Conservation (phyloP, 2,113 vertebrate genomes). For the Hypocryptadius cinnamomeus region DNA sequence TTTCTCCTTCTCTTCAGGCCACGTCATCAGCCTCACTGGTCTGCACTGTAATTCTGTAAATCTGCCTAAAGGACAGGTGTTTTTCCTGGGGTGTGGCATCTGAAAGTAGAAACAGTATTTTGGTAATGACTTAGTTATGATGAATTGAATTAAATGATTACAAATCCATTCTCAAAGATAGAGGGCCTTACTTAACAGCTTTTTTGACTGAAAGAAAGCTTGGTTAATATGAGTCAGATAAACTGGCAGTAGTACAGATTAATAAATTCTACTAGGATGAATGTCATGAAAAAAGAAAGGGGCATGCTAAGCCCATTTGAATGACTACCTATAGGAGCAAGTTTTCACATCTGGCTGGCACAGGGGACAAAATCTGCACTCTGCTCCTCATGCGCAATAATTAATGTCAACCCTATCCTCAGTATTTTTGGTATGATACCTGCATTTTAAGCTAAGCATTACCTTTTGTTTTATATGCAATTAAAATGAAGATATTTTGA, state of each 20-base stretch:
- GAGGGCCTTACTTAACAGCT: neutral
- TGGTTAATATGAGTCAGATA: conserved; percentile 1
- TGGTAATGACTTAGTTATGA: neutral
- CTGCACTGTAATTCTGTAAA: neutral
- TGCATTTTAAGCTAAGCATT: neutral
- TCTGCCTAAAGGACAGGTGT: neutral
- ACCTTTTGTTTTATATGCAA: neutral
- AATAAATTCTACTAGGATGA: neutral
- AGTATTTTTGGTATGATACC: neutral
- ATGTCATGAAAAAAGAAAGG: neutral
- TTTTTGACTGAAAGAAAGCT: neutral
- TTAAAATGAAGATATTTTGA: conserved; percentile 13
- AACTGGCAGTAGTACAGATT: neutral
- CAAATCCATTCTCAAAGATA: neutral
- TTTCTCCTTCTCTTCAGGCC: neutral
- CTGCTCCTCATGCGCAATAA: neutral
- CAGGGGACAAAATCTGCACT: neutral
- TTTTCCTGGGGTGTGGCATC: neutral
- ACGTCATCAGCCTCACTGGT: neutral
- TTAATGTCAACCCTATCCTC: neutral
- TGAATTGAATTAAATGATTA: neutral
- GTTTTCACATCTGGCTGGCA: neutral
- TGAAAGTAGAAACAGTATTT: neutral
- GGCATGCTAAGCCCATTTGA: neutral
- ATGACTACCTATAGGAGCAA: neutral